These are phyloP conservation scores for Pandemis cinnamomeana DNA, from an alignment of 2,888 invertebrate species.

Conservation along the genomic window DNA sequence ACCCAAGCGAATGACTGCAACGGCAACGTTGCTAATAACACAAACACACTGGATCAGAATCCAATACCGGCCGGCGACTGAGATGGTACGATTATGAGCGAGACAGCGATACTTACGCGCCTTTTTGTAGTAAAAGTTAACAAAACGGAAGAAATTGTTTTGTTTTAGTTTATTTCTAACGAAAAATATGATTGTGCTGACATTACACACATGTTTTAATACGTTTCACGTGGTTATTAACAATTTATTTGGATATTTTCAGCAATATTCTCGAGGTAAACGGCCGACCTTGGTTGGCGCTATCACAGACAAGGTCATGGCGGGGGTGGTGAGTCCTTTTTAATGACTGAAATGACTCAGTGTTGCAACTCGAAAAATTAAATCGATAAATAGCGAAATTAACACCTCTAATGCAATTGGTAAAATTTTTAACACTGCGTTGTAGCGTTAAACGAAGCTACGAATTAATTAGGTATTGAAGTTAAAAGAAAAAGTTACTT, in stretches of 20 bases:
- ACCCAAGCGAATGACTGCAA: slow-evolving; percentile 13
- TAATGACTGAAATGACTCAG: neutral
- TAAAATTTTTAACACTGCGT: slow-evolving; percentile 23
- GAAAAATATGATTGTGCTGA: neutral
- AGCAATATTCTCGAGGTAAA: slow-evolving; percentile 1
- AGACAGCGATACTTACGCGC: slow-evolving; percentile 31
- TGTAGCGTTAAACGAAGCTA: neutral
- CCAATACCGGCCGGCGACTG: slow-evolving; percentile 20
- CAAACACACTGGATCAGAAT: slow-evolving; percentile 13
- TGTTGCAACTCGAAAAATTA: slow-evolving; percentile 30
- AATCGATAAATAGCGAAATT: slow-evolving; percentile 13
- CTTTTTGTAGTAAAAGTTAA: slow-evolving; percentile 19
- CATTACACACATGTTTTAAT: neutral
- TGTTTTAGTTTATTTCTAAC: neutral
- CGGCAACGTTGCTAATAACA: slow-evolving; percentile 21
- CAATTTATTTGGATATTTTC: neutral
- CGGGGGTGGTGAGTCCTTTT: slow-evolving; percentile 30
- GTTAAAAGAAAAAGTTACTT: neutral
- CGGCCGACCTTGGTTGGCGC: slow-evolving; percentile 24
- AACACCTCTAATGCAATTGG: slow-evolving; percentile 29
- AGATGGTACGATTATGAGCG: slow-evolving; percentile 4
- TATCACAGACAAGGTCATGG: slow-evolving; percentile 20
- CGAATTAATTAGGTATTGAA: neutral
- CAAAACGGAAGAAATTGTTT: neutral
- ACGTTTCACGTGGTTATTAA: neutral